Evolutionary conservation across 2,113 vertebrate genomes (phyloP), one percentile per base, ranked within the genome.

Genomic region (Gavia stellata): DNA sequence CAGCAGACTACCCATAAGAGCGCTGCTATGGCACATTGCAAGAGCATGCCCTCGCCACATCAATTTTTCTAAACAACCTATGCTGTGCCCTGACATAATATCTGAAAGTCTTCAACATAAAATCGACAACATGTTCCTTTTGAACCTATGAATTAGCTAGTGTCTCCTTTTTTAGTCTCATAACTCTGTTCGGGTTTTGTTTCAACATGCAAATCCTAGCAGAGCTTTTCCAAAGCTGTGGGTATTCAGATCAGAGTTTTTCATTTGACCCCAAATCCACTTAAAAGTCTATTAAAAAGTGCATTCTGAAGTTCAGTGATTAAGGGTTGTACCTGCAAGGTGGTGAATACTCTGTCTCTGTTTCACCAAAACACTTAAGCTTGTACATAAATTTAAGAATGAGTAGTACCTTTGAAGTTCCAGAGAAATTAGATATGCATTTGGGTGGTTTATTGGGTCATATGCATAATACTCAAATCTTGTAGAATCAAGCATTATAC

Each of bases 11-110:
- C 10, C 34, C 12, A 26, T 29, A n/a, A 53, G 20, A 63, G 12
- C 0, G 0, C 5, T 42, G 29, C 29, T 62, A 15, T 26, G 19
- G 52, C 12, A 42, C 8, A 14, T 14, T 68, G 33, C 47, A 75
- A 36, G 40, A 88, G 3, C 21, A 23, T 29, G 7, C 4, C 3
- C 45, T 82, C 4, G 1, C 25, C 38, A 45, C 23, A 33, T 20
- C 15, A 74, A 40, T 10, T 42, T 66, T 85, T 88, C 49, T 59
- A 52, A 56, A 26, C 16, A 74, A 25, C 10, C 7, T 74, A 7
- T 61, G 10, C 40, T 84, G 7, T 78, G 33, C 31, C 9, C 24
- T 82, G 40, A 58, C 14, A 33, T 12, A 67, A 21, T 21, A 49
- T 24, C 63, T 79, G 61, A 90, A 84, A 66, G 10, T 7, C 12